Conservation (phyloP, 2,888 invertebrate genomes). For the Ceramica pisi region DNA sequence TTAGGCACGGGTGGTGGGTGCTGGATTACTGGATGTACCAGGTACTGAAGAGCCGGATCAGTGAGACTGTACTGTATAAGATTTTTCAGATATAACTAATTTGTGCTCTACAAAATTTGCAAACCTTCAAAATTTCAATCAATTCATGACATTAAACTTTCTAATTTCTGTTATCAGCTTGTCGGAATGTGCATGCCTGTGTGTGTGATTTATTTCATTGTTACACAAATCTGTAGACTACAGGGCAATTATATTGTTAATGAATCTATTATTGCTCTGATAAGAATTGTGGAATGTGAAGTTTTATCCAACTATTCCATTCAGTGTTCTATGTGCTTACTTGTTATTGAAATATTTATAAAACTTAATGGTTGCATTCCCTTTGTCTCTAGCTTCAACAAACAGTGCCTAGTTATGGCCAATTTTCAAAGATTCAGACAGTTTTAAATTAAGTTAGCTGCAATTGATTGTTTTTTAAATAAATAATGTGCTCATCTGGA, state of each 20-base stretch:
- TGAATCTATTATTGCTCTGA: conserved; percentile 48
- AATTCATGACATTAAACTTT: conserved; percentile 5
- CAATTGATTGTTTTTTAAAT: background rate
- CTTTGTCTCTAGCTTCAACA: background rate
- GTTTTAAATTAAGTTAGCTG: background rate
- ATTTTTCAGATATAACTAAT: no score
- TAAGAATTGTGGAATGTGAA: conserved; percentile 43
- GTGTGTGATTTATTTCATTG: conserved; percentile 24
- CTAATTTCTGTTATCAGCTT: conserved; percentile 27
- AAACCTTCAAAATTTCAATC: background rate
- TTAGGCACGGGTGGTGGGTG: no score
- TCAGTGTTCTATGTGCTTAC: conserved; percentile 15
- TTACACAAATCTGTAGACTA: conserved; percentile 28
- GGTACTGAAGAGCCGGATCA: no score
- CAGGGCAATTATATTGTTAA: conserved; percentile 37
- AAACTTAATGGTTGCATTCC: background rate
- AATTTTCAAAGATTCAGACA: background rate
- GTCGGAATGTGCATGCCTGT: background rate
- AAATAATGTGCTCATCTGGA: background rate
- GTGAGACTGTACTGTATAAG: no score
- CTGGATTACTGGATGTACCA: no score
- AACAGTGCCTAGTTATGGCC: background rate
- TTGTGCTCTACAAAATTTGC: no score
- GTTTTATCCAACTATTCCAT: conserved; percentile 44
- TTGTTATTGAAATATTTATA: conserved; percentile 16